Evolutionary conservation across 2,113 vertebrate species (phyloP).

Genomic region (Sylvietta virens): DNA sequence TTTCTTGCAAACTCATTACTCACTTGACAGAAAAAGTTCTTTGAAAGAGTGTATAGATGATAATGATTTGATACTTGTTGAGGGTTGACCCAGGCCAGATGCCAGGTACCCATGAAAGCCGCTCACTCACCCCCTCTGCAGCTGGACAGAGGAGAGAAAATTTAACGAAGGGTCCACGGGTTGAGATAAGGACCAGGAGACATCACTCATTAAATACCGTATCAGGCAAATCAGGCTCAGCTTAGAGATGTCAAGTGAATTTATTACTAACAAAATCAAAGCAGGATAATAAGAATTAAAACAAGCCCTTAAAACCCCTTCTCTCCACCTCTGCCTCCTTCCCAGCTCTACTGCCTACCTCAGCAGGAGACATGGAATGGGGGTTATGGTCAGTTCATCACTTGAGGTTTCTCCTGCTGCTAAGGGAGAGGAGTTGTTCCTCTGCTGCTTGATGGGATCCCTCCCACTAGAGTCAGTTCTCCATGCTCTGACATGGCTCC

Average conservation of each 20-base stretch:
- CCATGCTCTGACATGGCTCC: rapidly evolving
- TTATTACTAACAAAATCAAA: not conserved
- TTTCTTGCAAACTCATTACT: not conserved
- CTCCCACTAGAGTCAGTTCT: not conserved
- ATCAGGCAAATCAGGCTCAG: not conserved
- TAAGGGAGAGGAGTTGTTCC: not conserved
- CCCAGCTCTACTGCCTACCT: not conserved
- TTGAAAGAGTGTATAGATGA: not conserved
- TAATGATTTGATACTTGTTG: not conserved
- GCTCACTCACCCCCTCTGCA: not conserved
- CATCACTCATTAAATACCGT: not conserved
- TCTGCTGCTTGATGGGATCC: not conserved
- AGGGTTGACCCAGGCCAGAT: not conserved
- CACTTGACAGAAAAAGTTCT: not conserved
- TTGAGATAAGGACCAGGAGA: not conserved
- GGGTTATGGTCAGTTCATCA: not conserved
- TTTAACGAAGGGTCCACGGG: not conserved
- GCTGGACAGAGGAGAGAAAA: not conserved
- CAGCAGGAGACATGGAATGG: not conserved
- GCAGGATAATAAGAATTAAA: not conserved
- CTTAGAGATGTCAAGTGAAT: not conserved
- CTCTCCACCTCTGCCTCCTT: not conserved
- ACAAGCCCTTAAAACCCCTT: rapidly evolving
- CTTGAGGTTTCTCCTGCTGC: not conserved
- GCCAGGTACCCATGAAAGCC: not conserved